Percentiles rank a stretch among this genome's conserved stretches.
Conservation (phyloP, 1,140 invertebrate species). For the Papilio dardanus region DNA sequence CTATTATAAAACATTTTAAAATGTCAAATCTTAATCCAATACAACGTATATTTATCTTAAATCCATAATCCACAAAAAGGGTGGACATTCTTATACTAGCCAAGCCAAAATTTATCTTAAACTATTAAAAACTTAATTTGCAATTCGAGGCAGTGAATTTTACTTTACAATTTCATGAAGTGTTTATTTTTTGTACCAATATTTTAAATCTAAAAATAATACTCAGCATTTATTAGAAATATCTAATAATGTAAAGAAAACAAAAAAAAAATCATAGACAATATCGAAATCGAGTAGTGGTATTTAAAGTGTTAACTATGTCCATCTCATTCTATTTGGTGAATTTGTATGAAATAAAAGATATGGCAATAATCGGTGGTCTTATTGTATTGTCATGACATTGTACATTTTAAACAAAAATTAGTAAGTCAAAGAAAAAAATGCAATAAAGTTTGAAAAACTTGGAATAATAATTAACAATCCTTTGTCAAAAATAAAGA, state of each 20-base stretch:
- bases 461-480: constrained; percentile 4
- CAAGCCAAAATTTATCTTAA: neutral
- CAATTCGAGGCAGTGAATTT: constrained; percentile 16
- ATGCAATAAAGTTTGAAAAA: neutral
- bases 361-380: constrained; percentile 31
- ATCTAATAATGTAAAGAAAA: neutral
- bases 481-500: neutral
- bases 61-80: neutral
- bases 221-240: neutral
- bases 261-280: neutral
- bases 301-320: neutral
- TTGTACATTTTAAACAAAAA: neutral
- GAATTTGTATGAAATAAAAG: constrained; percentile 6
- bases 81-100: neutral
- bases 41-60: neutral
- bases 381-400: constrained; percentile 30
- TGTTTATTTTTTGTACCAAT: too few relatives aligned
- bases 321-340: neutral
- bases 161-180: neutral
- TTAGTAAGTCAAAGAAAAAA: neutral
- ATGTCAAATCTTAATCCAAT: constrained; percentile 7
- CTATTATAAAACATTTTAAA: neutral
- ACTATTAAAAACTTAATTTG: neutral
- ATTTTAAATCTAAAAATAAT: neutral
- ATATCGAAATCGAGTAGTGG: too few relatives aligned